phyloP scores from a whole-genome alignment of 2,888 invertebrate genomes.

The Chouioia cunea region DNA sequence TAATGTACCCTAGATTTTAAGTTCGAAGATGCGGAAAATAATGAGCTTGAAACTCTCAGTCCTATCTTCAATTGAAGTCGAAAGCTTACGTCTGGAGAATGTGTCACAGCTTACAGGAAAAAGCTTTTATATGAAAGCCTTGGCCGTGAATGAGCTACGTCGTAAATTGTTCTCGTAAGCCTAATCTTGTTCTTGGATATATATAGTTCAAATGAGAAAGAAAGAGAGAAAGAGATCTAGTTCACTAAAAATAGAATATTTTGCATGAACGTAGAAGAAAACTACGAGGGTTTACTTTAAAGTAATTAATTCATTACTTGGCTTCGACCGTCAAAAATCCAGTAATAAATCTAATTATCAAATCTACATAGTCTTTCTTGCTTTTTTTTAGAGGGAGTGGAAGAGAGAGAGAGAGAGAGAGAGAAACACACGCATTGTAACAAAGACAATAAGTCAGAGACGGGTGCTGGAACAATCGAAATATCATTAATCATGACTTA shows the following conservation, averaged over 20 bases:
- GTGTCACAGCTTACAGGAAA: conserved; percentile 68
- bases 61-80: conserved; percentile 44
- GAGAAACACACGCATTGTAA: conserved; percentile 15
- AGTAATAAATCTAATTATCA: background rate
- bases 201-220: conserved; percentile 38
- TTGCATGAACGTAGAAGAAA: background rate
- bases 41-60: conserved; percentile 41
- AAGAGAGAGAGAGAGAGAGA: too few relatives aligned
- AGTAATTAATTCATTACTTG: conserved; percentile 33
- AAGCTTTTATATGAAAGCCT: conserved; percentile 68
- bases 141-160: conserved; percentile 64
- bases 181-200: conserved; percentile 65
- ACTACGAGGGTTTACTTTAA: conserved; percentile 3
- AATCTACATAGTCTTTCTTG: background rate
- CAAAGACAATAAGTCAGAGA: conserved; percentile 41
- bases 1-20: too few relatives aligned
- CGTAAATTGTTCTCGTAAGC: conserved; percentile 66
- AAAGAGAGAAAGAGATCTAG: background rate
- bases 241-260: background rate
- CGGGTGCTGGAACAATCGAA: conserved; percentile 40
- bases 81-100: conserved; percentile 49
- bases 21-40: background rate
- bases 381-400: too few relatives aligned
- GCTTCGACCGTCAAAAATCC: conserved; percentile 26
- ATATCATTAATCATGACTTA: conserved; percentile 46